A percentile compares a stretch with the other conserved stretches of the same genome.
phyloP scores from a whole-genome alignment of 2,113 vertebrate species.

The Excalfactoria chinensis region DNA sequence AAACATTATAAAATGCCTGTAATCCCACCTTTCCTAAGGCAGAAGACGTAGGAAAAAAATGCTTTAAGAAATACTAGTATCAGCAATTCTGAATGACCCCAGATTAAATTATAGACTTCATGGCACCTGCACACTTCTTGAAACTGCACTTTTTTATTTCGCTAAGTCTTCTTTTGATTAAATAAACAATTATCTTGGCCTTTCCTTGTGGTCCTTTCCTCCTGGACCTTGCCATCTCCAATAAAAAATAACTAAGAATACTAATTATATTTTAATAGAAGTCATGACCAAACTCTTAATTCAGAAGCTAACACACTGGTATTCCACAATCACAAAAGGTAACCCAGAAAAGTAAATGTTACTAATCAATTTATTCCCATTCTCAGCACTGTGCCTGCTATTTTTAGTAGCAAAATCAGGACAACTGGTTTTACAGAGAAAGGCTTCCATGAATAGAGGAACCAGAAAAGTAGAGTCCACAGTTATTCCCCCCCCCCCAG shows the following conservation, averaged over 20 bases:
- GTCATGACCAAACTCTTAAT: background rate
- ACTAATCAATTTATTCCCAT: background rate
- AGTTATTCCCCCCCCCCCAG: too few species aligned
- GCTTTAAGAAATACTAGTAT: background rate
- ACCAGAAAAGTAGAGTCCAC: too few species aligned
- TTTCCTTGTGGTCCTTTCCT: background rate
- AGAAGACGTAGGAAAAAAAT: background rate
- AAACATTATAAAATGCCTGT: background rate
- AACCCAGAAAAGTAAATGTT: background rate
- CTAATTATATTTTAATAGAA: background rate
- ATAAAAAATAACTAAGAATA: background rate
- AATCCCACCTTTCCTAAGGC: background rate
- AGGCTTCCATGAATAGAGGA: too few species aligned
- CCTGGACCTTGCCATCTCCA: background rate
- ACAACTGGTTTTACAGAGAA: background rate
- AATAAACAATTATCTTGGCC: background rate
- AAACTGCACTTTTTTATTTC: background rate
- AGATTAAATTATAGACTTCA: background rate
- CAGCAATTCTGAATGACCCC: background rate
- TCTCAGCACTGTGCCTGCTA: background rate
- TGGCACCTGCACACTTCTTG: accelerated
- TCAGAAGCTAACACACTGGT: background rate
- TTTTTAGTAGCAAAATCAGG: background rate
- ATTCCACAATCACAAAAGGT: background rate
- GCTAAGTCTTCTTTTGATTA: background rate